Evolutionary conservation across 2,888 invertebrate species (phyloP), one percentile per base, ranked within the genome.

Genomic region (Brenthis ino): DNA sequence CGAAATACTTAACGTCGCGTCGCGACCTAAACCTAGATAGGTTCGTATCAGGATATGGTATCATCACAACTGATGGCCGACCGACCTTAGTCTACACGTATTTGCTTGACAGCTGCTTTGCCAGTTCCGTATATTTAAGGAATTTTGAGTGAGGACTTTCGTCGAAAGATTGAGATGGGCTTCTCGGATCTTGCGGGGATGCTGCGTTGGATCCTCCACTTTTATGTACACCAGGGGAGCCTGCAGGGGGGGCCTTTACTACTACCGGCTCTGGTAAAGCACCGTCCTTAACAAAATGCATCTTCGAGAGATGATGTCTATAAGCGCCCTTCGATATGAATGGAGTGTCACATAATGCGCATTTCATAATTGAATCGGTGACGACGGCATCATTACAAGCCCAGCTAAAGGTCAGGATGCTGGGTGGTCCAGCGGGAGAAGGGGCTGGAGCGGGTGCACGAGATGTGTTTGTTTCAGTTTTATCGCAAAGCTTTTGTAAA

Each of bases 261-360:
- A 94, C 93, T 66, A 96, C 94, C 1, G 96, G 95, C 83, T 97
- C 97, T 5, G 96, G 96, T 78, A 96, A 94, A 47, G 96, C 96
- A n/a, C 97, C 97, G 81, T 98, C 98, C 85, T 98, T 98, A 69
- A 98, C 97, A 85, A 98, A 98, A 87, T 98, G 98, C 96, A 98
- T 97, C 90, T 98, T 98, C 60, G 98, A 98, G 79, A 99, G 93
- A 83, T 99, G 99, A 88, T 99, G 99, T 80, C 99, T 95, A 89
- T 98, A 99, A 13, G 99, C 98, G 66, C 98, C 99, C 90, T 98
- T 99, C 54, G 99, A 98, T 77, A 98, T 97, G 87, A 99, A 99
- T 37, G 98, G 98, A 33, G 98, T 98, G 89, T 98, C 98, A 93
- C 98, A 98, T 82, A 98, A 96, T 66, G 98, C 97, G 89, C 98